These are phyloP conservation scores for Mus spicilegus DNA, from an alignment of 2,113 vertebrate species.

Conservation along the genomic window DNA sequence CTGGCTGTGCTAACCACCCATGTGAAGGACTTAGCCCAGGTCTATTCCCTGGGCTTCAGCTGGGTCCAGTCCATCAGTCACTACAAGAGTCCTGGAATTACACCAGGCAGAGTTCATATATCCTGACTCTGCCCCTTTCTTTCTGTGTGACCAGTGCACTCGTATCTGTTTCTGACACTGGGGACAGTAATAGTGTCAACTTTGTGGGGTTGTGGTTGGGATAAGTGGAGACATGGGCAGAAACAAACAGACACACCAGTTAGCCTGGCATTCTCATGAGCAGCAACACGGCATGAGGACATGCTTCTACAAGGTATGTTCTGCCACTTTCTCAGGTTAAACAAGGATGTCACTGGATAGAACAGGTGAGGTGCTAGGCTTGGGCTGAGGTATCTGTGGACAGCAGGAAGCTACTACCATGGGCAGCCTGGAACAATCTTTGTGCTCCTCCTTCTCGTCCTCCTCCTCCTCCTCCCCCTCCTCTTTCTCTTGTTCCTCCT, in stretches of 20 bases:
- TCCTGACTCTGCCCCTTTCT: background rate
- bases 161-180: background rate
- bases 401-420: background rate
- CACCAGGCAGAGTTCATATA: background rate
- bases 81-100: background rate
- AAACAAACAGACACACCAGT: background rate
- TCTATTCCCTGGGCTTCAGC: background rate
- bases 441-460: rapidly evolving
- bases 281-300: rapidly evolving
- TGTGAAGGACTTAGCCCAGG: background rate
- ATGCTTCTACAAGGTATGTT: background rate
- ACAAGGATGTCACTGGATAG: background rate
- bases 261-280: background rate
- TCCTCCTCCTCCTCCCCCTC: background rate
- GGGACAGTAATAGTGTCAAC: background rate
- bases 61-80: background rate
- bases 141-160: background rate
- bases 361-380: background rate
- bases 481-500: background rate
- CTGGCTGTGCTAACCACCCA: background rate
- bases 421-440: background rate
- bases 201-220: background rate
- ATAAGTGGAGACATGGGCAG: background rate
- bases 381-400: background rate
- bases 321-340: background rate